These are phyloP conservation scores for Epinotia nisella DNA, from an alignment of 2,888 invertebrate species.

Conservation along the genomic window DNA sequence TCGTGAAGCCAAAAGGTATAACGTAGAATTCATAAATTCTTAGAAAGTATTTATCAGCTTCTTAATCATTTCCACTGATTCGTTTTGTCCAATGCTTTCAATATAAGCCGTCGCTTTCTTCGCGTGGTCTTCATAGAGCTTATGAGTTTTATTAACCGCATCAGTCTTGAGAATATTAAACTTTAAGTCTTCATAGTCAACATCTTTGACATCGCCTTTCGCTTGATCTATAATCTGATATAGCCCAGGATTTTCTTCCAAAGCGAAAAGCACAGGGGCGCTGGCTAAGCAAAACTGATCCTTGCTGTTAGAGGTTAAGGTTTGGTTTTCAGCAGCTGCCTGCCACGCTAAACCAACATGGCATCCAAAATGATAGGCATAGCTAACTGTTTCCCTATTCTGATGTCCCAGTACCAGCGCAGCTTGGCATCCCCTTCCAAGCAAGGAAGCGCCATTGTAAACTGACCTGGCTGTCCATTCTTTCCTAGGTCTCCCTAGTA, in stretches of 20 bases:
- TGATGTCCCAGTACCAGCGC: slow-evolving; percentile 91
- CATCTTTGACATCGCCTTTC: slow-evolving; percentile 86
- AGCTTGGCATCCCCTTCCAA: slow-evolving; percentile 91
- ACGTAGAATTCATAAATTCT: not conserved
- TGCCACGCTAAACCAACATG: slow-evolving; percentile 94
- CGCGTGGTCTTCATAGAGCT: slow-evolving; percentile 74
- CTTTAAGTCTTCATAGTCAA: slow-evolving; percentile 87
- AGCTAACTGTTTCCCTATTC: slow-evolving; percentile 86
- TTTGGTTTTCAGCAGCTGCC: slow-evolving; percentile 81
- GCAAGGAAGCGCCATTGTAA: slow-evolving; percentile 86
- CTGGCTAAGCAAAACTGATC: slow-evolving; percentile 90
- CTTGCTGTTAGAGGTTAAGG: slow-evolving; percentile 84
- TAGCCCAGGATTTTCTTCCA: slow-evolving; percentile 90
- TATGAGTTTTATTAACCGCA: slow-evolving; percentile 74
- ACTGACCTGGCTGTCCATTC: slow-evolving; percentile 91
- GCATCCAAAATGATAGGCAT: slow-evolving; percentile 92
- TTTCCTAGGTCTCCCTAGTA: slow-evolving; percentile 85
- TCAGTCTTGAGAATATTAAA: slow-evolving; percentile 78
- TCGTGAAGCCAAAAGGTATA: not conserved
- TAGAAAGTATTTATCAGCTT: slow-evolving; percentile 76
- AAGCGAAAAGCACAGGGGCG: slow-evolving; percentile 93
- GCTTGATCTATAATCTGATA: slow-evolving; percentile 87
- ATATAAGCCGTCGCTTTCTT: slow-evolving; percentile 72
- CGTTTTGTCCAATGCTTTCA: slow-evolving; percentile 72
- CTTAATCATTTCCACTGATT: slow-evolving; percentile 78